Evolutionary conservation across 2,797 vertebrate genomes (phyloP).

Genomic region (Chelidonichthys spinosus): DNA sequence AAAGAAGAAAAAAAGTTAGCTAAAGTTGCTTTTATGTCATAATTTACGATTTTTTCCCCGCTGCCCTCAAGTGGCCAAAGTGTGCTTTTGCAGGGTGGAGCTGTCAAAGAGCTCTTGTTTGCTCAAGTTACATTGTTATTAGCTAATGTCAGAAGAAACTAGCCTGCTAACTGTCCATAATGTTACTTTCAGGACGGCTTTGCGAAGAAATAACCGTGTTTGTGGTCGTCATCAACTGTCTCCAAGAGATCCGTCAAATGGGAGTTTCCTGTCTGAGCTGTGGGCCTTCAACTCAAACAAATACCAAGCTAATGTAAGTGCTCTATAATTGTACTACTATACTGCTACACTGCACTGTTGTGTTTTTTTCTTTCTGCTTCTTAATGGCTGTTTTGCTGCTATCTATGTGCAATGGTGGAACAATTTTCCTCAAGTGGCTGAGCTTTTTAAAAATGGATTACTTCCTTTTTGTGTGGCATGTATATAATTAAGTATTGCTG

Average conservation of each 20-base stretch:
- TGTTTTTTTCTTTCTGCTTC: too few relatives aligned
- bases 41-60: neutral
- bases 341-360: neutral
- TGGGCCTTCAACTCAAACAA: neutral
- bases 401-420: neutral
- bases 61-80: neutral
- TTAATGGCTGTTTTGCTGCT: neutral
- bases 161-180: neutral
- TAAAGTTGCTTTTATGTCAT: neutral
- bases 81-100: neutral
- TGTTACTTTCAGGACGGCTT: neutral
- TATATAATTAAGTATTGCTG: constrained; percentile 9
- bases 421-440: neutral
- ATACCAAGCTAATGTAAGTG: constrained; percentile 20
- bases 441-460: too few relatives aligned
- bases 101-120: neutral
- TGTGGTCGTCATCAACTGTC: neutral
- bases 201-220: neutral
- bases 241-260: neutral
- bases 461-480: neutral
- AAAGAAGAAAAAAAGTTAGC: too few relatives aligned
- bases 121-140: neutral
- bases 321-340: neutral
- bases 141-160: neutral
- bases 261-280: neutral